Conservation (phyloP, 2,888 invertebrate genomes). For the Eilema depressum region DNA sequence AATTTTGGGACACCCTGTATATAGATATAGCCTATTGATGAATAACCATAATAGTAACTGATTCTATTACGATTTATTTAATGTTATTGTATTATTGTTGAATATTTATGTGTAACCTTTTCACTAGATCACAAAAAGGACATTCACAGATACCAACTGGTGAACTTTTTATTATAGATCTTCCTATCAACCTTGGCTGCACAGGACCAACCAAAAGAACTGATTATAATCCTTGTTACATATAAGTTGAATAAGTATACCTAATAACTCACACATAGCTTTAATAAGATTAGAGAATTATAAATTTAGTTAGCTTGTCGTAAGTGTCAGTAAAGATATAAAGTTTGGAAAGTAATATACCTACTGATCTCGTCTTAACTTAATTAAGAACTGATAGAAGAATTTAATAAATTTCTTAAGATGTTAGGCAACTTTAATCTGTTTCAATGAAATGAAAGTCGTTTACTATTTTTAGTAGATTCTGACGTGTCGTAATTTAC, state of each 20-base stretch:
- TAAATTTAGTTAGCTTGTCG: slow-evolving; percentile 28
- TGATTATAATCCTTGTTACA: too few species aligned
- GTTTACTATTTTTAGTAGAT: neutral
- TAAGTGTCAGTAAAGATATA: slow-evolving; percentile 21
- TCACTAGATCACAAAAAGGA: too few species aligned
- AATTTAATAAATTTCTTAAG: neutral
- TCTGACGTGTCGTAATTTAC: neutral
- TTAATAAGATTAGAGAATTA: slow-evolving; percentile 35
- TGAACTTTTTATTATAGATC: too few species aligned
- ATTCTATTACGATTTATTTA: too few species aligned
- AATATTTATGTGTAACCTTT: too few species aligned
- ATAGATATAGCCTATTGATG: too few species aligned
- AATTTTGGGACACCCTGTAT: too few species aligned
- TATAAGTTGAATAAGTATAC: slow-evolving; percentile 13
- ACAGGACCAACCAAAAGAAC: too few species aligned
- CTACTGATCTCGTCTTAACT: slow-evolving; percentile 29
- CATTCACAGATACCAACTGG: too few species aligned
- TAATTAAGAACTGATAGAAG: slow-evolving; percentile 17
- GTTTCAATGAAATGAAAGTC: neutral
- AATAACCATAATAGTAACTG: too few species aligned
- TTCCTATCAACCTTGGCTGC: too few species aligned
- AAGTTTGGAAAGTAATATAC: slow-evolving; percentile 15
- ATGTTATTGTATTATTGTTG: too few species aligned
- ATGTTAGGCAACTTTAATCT: neutral
- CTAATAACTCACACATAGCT: slow-evolving; percentile 7